Percentiles rank a stretch among this genome's conserved stretches.
Conservation (phyloP, 2,113 vertebrate species). For the Microtus montanus region DNA sequence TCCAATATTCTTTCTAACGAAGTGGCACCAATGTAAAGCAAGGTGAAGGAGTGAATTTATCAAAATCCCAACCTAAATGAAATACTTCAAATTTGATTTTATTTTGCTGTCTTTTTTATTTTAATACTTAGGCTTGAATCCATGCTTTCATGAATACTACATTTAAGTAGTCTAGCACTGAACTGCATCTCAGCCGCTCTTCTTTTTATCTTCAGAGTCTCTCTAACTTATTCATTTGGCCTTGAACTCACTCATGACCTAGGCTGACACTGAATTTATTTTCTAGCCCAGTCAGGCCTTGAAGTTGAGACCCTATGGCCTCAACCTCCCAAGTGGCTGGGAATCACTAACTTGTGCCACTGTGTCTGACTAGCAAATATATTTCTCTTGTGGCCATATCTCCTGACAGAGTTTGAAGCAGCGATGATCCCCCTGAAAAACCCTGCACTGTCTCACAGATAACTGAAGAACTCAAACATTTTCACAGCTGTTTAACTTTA, state of each 20-base stretch:
- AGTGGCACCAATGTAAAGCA: neutral
- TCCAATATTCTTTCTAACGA: neutral
- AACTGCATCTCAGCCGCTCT: neutral
- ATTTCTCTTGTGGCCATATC: neutral
- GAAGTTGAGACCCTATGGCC: neutral
- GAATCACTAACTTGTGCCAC: too few species aligned
- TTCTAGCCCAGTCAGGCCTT: neutral
- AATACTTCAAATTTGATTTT: neutral
- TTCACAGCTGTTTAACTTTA: neutral
- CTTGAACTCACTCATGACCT: neutral
- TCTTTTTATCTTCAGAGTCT: neutral
- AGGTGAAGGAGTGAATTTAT: neutral
- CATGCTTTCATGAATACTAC: neutral
- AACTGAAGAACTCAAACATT: neutral
- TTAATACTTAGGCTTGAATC: neutral
- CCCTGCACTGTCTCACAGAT: neutral
- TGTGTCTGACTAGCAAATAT: neutral
- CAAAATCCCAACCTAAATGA: neutral
- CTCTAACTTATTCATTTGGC: neutral
- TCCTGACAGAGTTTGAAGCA: neutral
- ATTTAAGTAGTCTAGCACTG: neutral
- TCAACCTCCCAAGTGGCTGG: neutral
- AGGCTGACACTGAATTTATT: neutral
- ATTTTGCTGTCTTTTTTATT: neutral
- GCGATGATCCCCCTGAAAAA: neutral